Percentiles rank a stretch among this genome's conserved stretches.
Evolutionary conservation across 2,797 vertebrate genomes (phyloP).

Genomic region (Selene dorsalis): DNA sequence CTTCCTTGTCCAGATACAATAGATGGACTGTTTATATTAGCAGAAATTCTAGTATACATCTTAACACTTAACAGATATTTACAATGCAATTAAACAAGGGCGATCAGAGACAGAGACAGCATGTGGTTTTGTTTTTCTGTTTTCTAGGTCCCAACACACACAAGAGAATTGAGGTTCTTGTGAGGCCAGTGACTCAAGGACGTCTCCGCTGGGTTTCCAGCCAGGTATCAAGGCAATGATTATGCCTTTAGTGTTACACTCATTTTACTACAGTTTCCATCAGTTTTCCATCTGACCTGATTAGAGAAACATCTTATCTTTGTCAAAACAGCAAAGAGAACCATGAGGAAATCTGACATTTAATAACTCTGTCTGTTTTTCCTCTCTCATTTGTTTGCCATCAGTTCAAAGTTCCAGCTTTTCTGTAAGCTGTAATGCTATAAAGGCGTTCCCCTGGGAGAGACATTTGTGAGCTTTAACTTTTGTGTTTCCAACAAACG

Average conservation of each 20-base stretch:
- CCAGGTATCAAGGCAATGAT: conserved; percentile 13
- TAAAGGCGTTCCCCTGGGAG: not conserved
- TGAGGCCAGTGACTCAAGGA: conserved; percentile 36
- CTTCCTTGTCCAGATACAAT: conserved; percentile 19
- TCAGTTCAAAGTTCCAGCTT: conserved; percentile 12
- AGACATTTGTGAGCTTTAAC: conserved; percentile 2
- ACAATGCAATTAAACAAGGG: conserved; percentile 19
- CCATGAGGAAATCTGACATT: conserved; percentile 10
- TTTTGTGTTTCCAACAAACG: conserved; percentile 21
- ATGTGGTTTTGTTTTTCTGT: conserved; percentile 18
- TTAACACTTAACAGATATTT: conserved; percentile 22
- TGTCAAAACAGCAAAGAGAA: not conserved
- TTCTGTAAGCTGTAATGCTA: conserved; percentile 13
- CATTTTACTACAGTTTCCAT: conserved; percentile 7
- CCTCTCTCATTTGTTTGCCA: conserved; percentile 6
- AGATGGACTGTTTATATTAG: conserved; percentile 17
- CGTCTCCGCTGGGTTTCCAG: conserved; percentile 15
- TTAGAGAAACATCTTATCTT: conserved; percentile 24
- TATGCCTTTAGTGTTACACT: conserved; percentile 16
- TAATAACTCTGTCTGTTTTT: not conserved
- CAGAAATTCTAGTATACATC: conserved; percentile 13
- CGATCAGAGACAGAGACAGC: not conserved
- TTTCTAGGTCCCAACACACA: conserved; percentile 13
- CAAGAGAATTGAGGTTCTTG: conserved; percentile 11
- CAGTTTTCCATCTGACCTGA: conserved; percentile 26